These are phyloP conservation scores for Syrrhaptes paradoxus DNA, from an alignment of 2,113 vertebrate species.

Conservation along the genomic window DNA sequence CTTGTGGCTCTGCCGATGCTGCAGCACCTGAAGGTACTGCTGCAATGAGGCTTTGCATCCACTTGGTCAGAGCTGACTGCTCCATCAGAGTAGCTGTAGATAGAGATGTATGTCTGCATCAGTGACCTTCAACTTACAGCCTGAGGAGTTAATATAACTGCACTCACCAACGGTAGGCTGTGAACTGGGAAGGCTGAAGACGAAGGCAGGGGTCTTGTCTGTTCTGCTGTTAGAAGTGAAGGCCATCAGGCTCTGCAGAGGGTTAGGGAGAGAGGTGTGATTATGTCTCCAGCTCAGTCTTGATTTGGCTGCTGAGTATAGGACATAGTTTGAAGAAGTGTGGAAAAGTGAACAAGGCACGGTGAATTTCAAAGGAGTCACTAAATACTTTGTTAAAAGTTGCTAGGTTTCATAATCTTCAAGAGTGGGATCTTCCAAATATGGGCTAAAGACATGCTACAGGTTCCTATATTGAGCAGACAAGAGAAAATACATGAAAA, in stretches of 20 bases:
- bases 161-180: not conserved
- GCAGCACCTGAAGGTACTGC: not conserved
- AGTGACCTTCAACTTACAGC: not conserved
- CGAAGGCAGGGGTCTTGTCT: not conserved
- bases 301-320: not conserved
- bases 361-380: not conserved
- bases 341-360: not conserved
- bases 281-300: not conserved
- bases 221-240: not conserved
- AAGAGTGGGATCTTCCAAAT: not conserved
- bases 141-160: not conserved
- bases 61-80: fast-evolving
- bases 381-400: not conserved
- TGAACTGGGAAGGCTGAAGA: not conserved
- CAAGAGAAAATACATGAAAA: not conserved
- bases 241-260: not conserved
- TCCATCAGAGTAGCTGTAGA: not conserved
- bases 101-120: not conserved
- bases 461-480: not conserved
- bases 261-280: not conserved
- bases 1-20: not conserved
- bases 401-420: not conserved
- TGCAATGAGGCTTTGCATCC: not conserved
- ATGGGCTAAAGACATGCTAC: not conserved
- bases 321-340: not conserved